Percentiles rank a stretch among this genome's conserved stretches.
phyloP scores from a whole-genome alignment of 2,888 invertebrate genomes.

The Trissolcus brochymenae region DNA sequence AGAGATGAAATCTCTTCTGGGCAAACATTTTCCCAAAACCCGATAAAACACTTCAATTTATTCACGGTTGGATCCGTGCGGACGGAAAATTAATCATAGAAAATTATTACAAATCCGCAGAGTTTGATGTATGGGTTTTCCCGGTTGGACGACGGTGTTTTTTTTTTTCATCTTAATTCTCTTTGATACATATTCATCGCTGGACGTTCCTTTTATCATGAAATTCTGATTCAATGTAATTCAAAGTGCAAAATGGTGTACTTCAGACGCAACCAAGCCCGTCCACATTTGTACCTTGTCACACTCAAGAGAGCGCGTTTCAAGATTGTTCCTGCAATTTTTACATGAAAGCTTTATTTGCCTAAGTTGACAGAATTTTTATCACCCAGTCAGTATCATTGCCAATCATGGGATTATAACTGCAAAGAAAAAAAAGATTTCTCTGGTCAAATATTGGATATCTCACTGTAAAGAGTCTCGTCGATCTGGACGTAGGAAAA shows the following conservation, averaged over 20 bases:
- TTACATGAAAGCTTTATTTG: conserved; percentile 1
- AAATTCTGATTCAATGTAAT: conserved; percentile 33
- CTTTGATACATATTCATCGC: conserved; percentile 29
- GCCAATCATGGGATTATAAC: background rate
- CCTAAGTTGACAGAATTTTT: background rate
- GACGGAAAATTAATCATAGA: no score
- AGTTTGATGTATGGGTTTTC: no score
- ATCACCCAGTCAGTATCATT: background rate
- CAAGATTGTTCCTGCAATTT: conserved; percentile 21
- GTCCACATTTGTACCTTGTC: conserved; percentile 42
- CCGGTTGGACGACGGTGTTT: background rate
- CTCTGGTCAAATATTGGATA: background rate
- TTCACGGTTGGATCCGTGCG: no score
- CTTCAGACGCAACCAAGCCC: conserved; percentile 30
- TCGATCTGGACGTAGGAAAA: background rate
- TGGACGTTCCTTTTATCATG: conserved; percentile 25
- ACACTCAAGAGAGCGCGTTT: conserved; percentile 25
- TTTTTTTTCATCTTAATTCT: conserved; percentile 21
- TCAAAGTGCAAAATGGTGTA: conserved; percentile 46
- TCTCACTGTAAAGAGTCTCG: background rate
- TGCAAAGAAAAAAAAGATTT: background rate
- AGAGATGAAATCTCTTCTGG: no score
- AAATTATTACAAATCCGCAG: no score
- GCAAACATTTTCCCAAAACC: no score
- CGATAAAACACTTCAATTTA: no score